Evolutionary conservation across 2,113 vertebrate genomes (phyloP), one percentile per base, ranked within the genome.

Genomic region (Triplophysa tibetana): DNA sequence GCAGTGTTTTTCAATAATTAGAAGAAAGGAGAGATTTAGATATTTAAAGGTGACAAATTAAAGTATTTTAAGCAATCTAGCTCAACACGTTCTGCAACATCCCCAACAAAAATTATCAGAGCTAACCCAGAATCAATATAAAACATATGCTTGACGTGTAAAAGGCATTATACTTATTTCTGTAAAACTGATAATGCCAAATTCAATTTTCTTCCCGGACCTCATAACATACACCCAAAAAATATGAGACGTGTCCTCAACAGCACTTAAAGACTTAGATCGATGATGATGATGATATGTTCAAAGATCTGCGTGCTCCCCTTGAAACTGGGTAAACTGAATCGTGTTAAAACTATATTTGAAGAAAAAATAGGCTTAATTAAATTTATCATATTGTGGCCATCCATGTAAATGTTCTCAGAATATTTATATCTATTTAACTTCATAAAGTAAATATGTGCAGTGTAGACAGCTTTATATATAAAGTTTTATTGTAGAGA

Each of bases 291-390:
- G n/a, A n/a, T 87, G 70, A 97, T 91, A 79, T 99, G 98, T 89
- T 99, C 96, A 87, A 95, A 97, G 89, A 99, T 98, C 90, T 97
- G 96, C 24, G 96, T 99, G 88, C 93, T 97, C 72, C 97, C 97
- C 91, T 98, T 99, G 90, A 99, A 99, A 90, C 98, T 98, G 24
- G 98, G n/a, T n/a, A n/a, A n/a, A n/a, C n/a, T n/a, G n/a, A n/a
- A n/a, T n/a, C n/a, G n/a, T n/a, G n/a, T n/a, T 29, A 29, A 29
- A 38, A 38, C 33, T 38, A 8, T 38, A 38, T 38, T 38, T 38
- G 33, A 38, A 38, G 33, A 24, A 24, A 24, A 24, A 24, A 24
- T 38, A 38, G 33, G 6, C 33, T 38, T 7, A 5, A 38, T 38
- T 38, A 7, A 38, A 45, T 45, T 45, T 38, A 38, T 5, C 33